phyloP scores from a whole-genome alignment of 2,113 vertebrate species.

The Solea solea region DNA sequence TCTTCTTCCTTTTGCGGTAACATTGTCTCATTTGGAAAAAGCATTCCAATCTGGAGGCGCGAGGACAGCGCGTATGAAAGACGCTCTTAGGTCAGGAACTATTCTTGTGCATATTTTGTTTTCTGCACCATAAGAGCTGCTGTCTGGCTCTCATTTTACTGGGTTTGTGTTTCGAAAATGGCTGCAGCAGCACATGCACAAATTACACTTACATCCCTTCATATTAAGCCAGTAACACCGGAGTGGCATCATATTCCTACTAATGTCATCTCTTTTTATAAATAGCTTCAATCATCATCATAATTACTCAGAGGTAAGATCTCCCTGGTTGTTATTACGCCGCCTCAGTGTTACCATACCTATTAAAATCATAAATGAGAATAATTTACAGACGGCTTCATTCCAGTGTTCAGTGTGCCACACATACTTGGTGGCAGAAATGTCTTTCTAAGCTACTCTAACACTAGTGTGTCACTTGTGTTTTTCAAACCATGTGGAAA shows the following conservation, averaged over 20 bases:
- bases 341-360: slow-evolving; percentile 11
- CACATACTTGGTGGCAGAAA: slow-evolving; percentile 52
- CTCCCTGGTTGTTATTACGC: not conserved
- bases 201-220: slow-evolving; percentile 41
- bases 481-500: slow-evolving; percentile 69
- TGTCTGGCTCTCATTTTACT: slow-evolving; percentile 63
- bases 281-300: slow-evolving; percentile 14
- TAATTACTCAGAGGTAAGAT: slow-evolving; percentile 25
- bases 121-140: slow-evolving; percentile 60
- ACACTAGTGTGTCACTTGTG: slow-evolving; percentile 61
- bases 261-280: slow-evolving; percentile 15
- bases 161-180: slow-evolving; percentile 60
- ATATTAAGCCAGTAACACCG: slow-evolving; percentile 40
- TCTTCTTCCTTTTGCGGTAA: slow-evolving; percentile 46
- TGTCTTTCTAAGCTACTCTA: slow-evolving; percentile 48
- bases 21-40: slow-evolving; percentile 61
- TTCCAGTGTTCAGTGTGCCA: slow-evolving; percentile 49
- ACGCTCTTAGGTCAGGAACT: slow-evolving; percentile 61
- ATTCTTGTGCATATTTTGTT: slow-evolving; percentile 67
- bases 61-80: slow-evolving; percentile 51
- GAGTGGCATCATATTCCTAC: slow-evolving; percentile 14
- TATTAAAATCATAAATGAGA: slow-evolving; percentile 33
- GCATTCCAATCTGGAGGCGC: slow-evolving; percentile 40
- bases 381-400: slow-evolving; percentile 40
- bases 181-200: slow-evolving; percentile 54